phyloP scores from a whole-genome alignment of 2,113 vertebrate genomes.

The Echinops telfairi region DNA sequence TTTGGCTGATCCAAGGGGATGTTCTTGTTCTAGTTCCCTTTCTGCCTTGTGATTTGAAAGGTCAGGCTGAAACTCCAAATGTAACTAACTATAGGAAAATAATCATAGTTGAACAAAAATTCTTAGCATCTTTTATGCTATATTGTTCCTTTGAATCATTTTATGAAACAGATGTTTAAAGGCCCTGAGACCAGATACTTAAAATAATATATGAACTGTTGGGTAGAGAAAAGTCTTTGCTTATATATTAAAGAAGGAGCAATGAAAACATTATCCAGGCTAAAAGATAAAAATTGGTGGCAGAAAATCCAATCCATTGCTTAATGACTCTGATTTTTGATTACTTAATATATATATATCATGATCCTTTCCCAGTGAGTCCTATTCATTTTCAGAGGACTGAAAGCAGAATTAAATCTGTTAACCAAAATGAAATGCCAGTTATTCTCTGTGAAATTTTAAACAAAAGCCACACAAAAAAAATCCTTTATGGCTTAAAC shows the following conservation, averaged over 20 bases:
- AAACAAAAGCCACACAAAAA: not conserved
- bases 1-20: not conserved
- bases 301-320: not conserved
- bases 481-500: not conserved
- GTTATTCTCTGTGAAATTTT: not conserved
- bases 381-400: not conserved
- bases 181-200: not conserved
- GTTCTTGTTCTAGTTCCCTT: not conserved
- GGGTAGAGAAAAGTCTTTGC: not conserved
- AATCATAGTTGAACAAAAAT: not conserved
- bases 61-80: not conserved
- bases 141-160: not conserved
- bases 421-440: conserved; percentile 1
- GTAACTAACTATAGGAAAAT: not conserved
- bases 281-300: conserved; percentile 27
- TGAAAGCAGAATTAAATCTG: not conserved
- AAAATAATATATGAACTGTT: not conserved
- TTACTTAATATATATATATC: not conserved
- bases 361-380: not conserved
- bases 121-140: not conserved
- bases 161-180: conserved; percentile 2
- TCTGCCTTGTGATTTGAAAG: not conserved
- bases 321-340: not conserved
- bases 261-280: not conserved
- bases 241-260: conserved; percentile 37